Conservation (phyloP, 2,888 invertebrate species). For the Drosophila flavopinicola region DNA sequence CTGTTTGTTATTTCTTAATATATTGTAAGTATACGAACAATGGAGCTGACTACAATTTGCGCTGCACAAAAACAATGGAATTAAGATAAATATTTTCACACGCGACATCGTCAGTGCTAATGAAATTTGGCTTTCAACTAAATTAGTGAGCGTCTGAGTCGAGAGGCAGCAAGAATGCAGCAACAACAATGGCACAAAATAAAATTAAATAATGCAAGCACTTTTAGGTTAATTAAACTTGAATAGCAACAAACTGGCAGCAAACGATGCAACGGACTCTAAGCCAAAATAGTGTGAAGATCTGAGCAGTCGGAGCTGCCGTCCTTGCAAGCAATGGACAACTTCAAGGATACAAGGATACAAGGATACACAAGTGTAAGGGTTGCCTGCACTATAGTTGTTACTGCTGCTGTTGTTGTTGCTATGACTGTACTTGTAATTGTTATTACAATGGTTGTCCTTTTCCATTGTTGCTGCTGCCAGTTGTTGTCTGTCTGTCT, state of each 20-base stretch:
- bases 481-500: constrained; percentile 54
- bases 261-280: constrained; percentile 54
- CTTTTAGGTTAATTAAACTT: constrained; percentile 81
- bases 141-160: constrained; percentile 60
- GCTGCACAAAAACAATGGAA: constrained; percentile 55
- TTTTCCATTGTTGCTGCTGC: constrained; percentile 52
- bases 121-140: constrained; percentile 78
- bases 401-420: constrained; percentile 25
- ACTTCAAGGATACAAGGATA: constrained; percentile 24
- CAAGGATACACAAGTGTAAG: constrained; percentile 40
- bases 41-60: constrained; percentile 7
- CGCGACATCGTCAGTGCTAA: constrained; percentile 75
- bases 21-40: constrained; percentile 18
- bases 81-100: constrained; percentile 77
- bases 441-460: constrained; percentile 76
- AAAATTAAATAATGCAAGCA: constrained; percentile 80
- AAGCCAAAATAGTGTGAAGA: constrained; percentile 52
- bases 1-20: constrained; percentile 2
- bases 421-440: constrained; percentile 62
- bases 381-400: constrained; percentile 24
- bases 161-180: constrained; percentile 15
- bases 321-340: constrained; percentile 9
- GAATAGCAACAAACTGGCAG: constrained; percentile 71
- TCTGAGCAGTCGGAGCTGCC: constrained; percentile 12
- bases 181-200: constrained; percentile 55